Evolutionary conservation across 2,113 vertebrate species (phyloP).

Genomic region (Eptesicus fuscus): DNA sequence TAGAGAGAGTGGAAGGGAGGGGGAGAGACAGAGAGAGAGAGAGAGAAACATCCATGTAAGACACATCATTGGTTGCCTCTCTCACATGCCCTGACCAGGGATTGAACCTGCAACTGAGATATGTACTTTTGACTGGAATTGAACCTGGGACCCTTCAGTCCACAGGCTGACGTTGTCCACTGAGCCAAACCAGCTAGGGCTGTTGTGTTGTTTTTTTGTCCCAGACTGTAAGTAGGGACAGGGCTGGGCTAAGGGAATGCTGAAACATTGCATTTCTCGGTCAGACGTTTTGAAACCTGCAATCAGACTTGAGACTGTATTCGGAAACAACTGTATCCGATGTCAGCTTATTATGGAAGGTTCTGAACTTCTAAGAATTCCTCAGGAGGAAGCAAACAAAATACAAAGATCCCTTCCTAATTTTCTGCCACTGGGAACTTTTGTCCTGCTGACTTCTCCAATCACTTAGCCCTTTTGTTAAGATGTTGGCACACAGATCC

Average conservation of each 20-base stretch:
- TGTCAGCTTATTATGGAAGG: slow-evolving; percentile 57
- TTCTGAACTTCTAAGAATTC: slow-evolving; percentile 65
- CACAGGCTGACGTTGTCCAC: too few species aligned
- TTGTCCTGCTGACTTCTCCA: slow-evolving; percentile 3
- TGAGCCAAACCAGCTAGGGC: too few species aligned
- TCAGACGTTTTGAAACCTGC: slow-evolving; percentile 48
- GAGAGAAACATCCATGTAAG: too few species aligned
- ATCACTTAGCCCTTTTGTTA: not conserved
- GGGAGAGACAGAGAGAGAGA: too few species aligned
- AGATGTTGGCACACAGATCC: not conserved
- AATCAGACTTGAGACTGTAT: slow-evolving; percentile 47
- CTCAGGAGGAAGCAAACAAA: slow-evolving; percentile 52
- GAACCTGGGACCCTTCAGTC: too few species aligned
- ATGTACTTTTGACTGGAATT: too few species aligned
- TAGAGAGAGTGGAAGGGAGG: too few species aligned
- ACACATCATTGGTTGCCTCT: too few species aligned
- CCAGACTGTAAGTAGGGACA: not conserved
- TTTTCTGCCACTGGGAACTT: not conserved
- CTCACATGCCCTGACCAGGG: too few species aligned
- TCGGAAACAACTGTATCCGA: slow-evolving; percentile 67
- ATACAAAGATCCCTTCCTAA: slow-evolving; percentile 5
- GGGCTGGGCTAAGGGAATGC: not conserved
- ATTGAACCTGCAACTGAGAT: too few species aligned
- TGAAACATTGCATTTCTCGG: slow-evolving; percentile 21
- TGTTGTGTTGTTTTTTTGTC: not conserved